phyloP scores from a whole-genome alignment of 2,888 invertebrate species.

The Autographa pulchrina region DNA sequence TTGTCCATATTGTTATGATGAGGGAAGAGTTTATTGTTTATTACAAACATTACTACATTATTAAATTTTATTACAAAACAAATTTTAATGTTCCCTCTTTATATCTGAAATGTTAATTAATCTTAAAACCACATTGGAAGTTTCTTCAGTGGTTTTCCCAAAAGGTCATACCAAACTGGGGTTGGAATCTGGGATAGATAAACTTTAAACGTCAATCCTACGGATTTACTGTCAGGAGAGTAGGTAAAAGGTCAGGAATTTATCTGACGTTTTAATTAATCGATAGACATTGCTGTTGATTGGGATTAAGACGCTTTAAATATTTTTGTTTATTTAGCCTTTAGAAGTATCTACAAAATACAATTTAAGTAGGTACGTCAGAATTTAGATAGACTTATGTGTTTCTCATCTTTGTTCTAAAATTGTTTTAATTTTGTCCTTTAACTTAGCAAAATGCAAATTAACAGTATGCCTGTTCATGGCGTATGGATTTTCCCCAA shows the following conservation, averaged over 20 bases:
- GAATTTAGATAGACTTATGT: not conserved
- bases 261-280: not conserved
- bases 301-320: not conserved
- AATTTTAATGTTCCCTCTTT: too few species aligned
- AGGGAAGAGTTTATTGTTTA: too few species aligned
- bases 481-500: slow-evolving; percentile 31
- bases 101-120: too few species aligned
- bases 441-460: not conserved
- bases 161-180: not conserved
- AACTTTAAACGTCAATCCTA: not conserved
- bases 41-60: too few species aligned
- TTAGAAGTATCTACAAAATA: too few species aligned
- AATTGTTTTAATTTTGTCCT: too few species aligned
- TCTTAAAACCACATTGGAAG: not conserved
- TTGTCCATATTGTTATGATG: too few species aligned
- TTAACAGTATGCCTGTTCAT: not conserved
- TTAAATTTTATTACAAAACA: too few species aligned
- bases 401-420: too few species aligned
- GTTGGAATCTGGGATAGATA: not conserved
- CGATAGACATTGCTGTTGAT: not conserved
- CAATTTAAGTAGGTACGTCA: not conserved
- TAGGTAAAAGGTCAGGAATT: not conserved
- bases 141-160: not conserved
- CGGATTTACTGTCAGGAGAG: not conserved
- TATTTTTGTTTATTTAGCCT: not conserved